Percentiles rank a stretch among this genome's conserved stretches.
These are phyloP conservation scores for Choristoneura fumiferana DNA, from an alignment of 1,140 invertebrate genomes.

Conservation along the genomic window DNA sequence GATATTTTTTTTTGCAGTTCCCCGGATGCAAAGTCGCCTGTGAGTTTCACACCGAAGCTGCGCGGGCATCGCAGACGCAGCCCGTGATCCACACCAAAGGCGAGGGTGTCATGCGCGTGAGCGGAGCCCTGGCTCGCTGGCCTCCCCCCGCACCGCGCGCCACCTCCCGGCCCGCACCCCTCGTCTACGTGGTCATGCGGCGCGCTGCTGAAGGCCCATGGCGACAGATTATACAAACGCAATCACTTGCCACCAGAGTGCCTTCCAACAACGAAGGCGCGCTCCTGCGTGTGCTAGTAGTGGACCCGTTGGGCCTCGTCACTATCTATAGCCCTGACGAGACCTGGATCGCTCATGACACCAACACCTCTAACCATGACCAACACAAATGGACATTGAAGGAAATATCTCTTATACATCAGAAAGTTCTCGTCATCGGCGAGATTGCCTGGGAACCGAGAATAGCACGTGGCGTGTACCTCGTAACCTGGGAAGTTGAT, in stretches of 20 bases:
- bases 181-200: constrained; percentile 85
- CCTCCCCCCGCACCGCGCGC: constrained; percentile 78
- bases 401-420: constrained; percentile 84
- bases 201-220: constrained; percentile 80
- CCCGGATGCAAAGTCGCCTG: constrained; percentile 84
- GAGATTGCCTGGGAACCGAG: constrained; percentile 87
- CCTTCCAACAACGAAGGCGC: constrained; percentile 80
- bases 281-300: constrained; percentile 82
- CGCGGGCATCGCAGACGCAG: constrained; percentile 79
- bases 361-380: constrained; percentile 75
- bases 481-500: constrained; percentile 91
- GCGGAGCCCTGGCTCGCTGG: constrained; percentile 80
- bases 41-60: constrained; percentile 82
- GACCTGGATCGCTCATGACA: constrained; percentile 81
- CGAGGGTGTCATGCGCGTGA: constrained; percentile 81
- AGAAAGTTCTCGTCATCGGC: constrained; percentile 85
- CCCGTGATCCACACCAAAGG: constrained; percentile 84
- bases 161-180: constrained; percentile 73
- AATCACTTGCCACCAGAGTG: constrained; percentile 80
- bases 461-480: constrained; percentile 82
- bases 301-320: constrained; percentile 82
- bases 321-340: constrained; percentile 84
- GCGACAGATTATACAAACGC: constrained; percentile 83
- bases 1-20: constrained; percentile 79
- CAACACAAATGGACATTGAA: constrained; percentile 81